Evolutionary conservation across 1,140 invertebrate genomes (phyloP).

Genomic region (Hestina assimilis): DNA sequence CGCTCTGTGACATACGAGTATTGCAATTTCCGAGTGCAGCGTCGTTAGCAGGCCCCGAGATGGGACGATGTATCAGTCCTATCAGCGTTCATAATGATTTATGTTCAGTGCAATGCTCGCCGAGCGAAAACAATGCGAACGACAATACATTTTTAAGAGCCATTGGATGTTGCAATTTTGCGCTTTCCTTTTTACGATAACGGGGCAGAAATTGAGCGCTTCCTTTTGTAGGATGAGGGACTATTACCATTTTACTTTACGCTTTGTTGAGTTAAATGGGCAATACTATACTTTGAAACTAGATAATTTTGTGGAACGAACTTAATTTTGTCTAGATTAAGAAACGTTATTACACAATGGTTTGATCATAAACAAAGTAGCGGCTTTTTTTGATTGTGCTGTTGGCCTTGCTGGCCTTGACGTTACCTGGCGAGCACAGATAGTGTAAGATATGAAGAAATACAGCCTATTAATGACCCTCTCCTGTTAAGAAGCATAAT

Average conservation of each 20-base stretch:
- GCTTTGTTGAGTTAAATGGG: neutral
- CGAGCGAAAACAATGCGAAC: conserved; percentile 22
- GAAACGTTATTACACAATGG: no score
- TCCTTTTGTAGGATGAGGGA: neutral
- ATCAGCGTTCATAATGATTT: conserved; percentile 52
- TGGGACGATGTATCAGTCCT: conserved; percentile 44
- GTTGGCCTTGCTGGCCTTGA: no score
- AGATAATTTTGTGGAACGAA: neutral
- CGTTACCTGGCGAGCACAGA: no score
- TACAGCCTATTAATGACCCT: no score
- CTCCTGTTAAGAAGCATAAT: no score
- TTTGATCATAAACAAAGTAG: no score
- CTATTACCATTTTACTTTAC: neutral
- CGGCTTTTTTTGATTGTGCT: no score
- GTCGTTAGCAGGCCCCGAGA: conserved; percentile 54
- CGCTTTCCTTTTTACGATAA: neutral
- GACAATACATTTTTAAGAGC: conserved; percentile 1
- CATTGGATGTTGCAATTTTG: conserved; percentile 8
- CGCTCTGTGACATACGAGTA: conserved; percentile 64
- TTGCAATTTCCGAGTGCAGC: conserved; percentile 64
- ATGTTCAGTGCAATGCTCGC: conserved; percentile 44
- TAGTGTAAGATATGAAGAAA: no score
- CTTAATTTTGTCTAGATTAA: no score
- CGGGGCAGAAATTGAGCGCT: neutral
- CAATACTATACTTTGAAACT: neutral